Percentiles rank a stretch among this genome's conserved stretches.
Conservation (phyloP, 1,140 invertebrate species). For the Hypothenemus hampei region DNA sequence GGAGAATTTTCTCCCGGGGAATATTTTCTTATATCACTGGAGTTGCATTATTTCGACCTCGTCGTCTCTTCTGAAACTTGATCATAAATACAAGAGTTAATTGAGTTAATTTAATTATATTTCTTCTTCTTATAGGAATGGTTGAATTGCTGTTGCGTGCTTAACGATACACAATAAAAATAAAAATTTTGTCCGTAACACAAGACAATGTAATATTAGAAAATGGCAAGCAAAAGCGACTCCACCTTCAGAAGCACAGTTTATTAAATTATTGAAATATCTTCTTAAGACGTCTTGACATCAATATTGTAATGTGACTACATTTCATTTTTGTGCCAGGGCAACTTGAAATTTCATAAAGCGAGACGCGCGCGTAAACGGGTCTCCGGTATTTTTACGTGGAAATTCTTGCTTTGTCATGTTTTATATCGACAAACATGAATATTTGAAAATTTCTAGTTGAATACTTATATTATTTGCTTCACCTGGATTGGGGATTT, state of each 20-base stretch:
- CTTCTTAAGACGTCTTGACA: slow-evolving; percentile 15
- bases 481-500: not conserved
- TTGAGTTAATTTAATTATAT: no score
- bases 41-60: slow-evolving; percentile 13
- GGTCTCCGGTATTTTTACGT: slow-evolving; percentile 11
- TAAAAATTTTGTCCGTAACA: no score
- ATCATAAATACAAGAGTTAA: no score
- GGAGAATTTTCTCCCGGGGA: slow-evolving; percentile 32
- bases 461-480: not conserved
- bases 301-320: slow-evolving; percentile 20
- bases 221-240: slow-evolving; percentile 2
- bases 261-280: slow-evolving; percentile 23
- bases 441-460: slow-evolving; percentile 15
- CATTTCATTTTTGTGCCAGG: slow-evolving; percentile 12
- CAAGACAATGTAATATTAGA: slow-evolving; percentile 1
- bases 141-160: no score
- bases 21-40: slow-evolving; percentile 35
- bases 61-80: no score
- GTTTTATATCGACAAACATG: slow-evolving; percentile 1
- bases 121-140: no score
- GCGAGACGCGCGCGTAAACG: not conserved
- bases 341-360: slow-evolving; percentile 15
- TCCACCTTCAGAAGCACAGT: not conserved
- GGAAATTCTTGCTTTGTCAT: slow-evolving; percentile 19
- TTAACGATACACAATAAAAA: no score